These are phyloP conservation scores for Acrobasis consociella DNA, from an alignment of 2,888 invertebrate genomes.

Conservation along the genomic window DNA sequence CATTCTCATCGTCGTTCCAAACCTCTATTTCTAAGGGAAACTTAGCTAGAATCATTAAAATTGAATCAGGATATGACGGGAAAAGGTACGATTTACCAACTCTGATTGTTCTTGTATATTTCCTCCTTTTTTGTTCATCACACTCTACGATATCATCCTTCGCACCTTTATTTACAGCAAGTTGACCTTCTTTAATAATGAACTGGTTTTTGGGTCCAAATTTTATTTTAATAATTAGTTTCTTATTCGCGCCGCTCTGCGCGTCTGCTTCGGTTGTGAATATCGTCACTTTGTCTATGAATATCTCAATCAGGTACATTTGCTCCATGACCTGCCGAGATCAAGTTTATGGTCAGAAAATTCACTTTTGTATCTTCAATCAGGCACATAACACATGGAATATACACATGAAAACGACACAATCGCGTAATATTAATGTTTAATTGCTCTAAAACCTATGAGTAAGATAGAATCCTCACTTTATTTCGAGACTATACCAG, in stretches of 20 bases:
- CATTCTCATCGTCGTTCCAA: slow-evolving; percentile 69
- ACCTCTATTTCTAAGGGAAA: slow-evolving; percentile 78
- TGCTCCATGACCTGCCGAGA: slow-evolving; percentile 80
- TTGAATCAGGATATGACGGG: slow-evolving; percentile 69
- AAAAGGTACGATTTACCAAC: slow-evolving; percentile 81
- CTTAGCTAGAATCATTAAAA: slow-evolving; percentile 67
- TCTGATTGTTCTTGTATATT: slow-evolving; percentile 68
- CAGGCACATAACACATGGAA: not conserved
- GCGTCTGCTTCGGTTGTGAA: slow-evolving; percentile 53
- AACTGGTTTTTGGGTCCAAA: slow-evolving; percentile 77
- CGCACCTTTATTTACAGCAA: slow-evolving; percentile 52
- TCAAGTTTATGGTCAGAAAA: slow-evolving; percentile 66
- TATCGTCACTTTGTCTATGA: slow-evolving; percentile 78
- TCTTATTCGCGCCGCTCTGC: slow-evolving; percentile 62
- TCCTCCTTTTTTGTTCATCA: slow-evolving; percentile 57
- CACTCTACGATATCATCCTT: slow-evolving; percentile 60
- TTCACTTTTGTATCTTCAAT: slow-evolving; percentile 36
- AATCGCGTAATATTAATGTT: not conserved
- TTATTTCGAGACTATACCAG: too few relatives aligned
- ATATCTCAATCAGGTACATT: slow-evolving; percentile 82
- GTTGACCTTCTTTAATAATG: slow-evolving; percentile 73
- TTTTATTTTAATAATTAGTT: slow-evolving; percentile 69
- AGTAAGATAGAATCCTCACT: too few relatives aligned
- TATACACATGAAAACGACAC: not conserved
- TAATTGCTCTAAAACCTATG: too few relatives aligned